Conservation (phyloP, 2,888 invertebrate species). For the Synanthedon andrenaeformis region DNA sequence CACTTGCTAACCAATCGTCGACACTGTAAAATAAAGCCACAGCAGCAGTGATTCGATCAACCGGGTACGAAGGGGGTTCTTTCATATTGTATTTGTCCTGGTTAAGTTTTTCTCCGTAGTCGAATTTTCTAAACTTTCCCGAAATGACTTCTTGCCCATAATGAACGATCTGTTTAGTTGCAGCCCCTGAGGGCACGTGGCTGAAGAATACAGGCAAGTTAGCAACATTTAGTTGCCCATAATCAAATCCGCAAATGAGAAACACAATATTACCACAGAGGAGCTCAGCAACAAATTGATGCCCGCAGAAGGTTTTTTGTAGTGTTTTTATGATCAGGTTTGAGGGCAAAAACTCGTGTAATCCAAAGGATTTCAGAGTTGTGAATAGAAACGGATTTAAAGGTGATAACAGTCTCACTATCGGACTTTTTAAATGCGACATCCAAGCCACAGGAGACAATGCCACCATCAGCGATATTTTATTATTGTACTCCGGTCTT, state of each 20-base stretch:
- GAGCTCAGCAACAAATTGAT: background rate
- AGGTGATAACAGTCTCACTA: conserved; percentile 11
- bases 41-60: conserved; percentile 15
- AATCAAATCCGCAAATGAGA: conserved; percentile 16
- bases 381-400: background rate
- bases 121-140: conserved; percentile 17
- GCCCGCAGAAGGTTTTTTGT: background rate
- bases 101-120: conserved; percentile 17
- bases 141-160: conserved; percentile 18
- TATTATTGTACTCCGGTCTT: conserved; percentile 70
- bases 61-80: conserved; percentile 15
- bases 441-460: conserved; percentile 73
- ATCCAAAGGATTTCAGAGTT: background rate
- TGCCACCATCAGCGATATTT: conserved; percentile 68
- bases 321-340: background rate
- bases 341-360: conserved; percentile 1
- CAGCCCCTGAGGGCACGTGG: conserved; percentile 41
- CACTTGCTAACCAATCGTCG: conserved; percentile 18
- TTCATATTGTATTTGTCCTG: conserved; percentile 9
- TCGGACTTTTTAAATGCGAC: conserved; percentile 36
- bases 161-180: conserved; percentile 42
- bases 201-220: conserved; percentile 11
- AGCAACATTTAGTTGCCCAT: conserved; percentile 12
- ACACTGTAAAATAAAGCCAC: conserved; percentile 15
- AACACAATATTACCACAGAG: conserved; percentile 5